phyloP scores from a whole-genome alignment of 2,797 vertebrate species.

The Manis javanica region DNA sequence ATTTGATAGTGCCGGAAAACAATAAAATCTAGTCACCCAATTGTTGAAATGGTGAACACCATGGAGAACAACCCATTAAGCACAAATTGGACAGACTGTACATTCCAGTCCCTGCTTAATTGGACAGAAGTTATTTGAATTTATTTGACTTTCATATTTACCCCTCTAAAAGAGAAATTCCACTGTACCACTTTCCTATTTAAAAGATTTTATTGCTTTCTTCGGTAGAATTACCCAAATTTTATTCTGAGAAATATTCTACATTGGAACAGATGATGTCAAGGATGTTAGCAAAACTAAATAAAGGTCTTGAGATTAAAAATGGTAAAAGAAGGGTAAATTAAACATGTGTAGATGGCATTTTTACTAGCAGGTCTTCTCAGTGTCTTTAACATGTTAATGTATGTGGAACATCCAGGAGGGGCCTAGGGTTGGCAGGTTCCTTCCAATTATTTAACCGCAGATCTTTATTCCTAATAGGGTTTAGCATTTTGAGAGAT shows the following conservation, averaged over 20 bases:
- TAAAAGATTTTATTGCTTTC: neutral
- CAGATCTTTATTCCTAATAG: neutral
- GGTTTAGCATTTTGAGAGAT: neutral
- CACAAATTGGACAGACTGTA: constrained; percentile 5
- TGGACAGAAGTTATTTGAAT: constrained; percentile 56
- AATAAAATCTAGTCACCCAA: constrained; percentile 27
- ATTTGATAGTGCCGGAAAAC: constrained; percentile 53
- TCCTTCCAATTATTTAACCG: neutral
- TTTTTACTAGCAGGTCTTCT: neutral
- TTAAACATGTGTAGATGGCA: neutral
- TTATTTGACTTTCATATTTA: constrained; percentile 31
- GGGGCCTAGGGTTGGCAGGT: neutral
- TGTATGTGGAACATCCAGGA: neutral
- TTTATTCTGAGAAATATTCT: neutral
- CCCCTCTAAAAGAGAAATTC: constrained; percentile 51
- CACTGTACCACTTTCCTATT: neutral
- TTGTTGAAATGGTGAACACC: constrained; percentile 18
- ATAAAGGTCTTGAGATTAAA: neutral
- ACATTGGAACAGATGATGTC: neutral
- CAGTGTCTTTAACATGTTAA: neutral
- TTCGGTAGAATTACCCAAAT: constrained; percentile 1
- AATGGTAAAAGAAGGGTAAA: neutral
- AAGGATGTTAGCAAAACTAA: neutral
- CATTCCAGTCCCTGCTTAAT: neutral
- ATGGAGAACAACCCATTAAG: neutral